phyloP scores from a whole-genome alignment of 2,797 vertebrate species.

The Astyanax mexicanus region DNA sequence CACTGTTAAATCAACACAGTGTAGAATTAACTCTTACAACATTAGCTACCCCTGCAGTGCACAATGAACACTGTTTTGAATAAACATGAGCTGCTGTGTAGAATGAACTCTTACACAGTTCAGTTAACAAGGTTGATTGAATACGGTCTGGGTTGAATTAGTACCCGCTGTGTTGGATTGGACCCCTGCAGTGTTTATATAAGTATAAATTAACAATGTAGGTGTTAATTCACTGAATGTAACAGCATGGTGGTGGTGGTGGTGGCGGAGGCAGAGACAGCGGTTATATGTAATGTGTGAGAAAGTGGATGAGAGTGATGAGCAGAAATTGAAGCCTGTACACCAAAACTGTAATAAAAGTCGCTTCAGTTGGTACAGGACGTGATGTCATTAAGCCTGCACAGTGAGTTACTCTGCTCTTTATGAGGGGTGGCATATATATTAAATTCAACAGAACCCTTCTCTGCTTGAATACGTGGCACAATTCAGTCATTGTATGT shows the following conservation, averaged over 20 bases:
- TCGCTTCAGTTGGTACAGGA: constrained; percentile 1
- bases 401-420: constrained; percentile 18
- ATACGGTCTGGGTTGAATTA: no score
- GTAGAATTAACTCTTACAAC: no score
- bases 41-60: no score
- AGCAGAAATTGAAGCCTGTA: neutral
- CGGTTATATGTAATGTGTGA: neutral
- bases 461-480: constrained; percentile 13
- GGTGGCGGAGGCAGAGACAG: neutral
- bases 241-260: neutral
- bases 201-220: no score
- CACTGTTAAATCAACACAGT: no score
- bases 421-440: constrained; percentile 43
- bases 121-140: no score
- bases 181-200: no score
- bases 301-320: neutral
- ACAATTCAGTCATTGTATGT: constrained; percentile 57
- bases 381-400: constrained; percentile 37
- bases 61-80: no score
- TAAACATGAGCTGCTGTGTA: no score
- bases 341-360: neutral
- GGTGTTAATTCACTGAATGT: no score
- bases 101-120: no score
- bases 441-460: constrained; percentile 42
- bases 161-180: no score